These are phyloP conservation scores for Parascotia fuliginaria DNA, from an alignment of 2,888 invertebrate genomes.

Conservation along the genomic window DNA sequence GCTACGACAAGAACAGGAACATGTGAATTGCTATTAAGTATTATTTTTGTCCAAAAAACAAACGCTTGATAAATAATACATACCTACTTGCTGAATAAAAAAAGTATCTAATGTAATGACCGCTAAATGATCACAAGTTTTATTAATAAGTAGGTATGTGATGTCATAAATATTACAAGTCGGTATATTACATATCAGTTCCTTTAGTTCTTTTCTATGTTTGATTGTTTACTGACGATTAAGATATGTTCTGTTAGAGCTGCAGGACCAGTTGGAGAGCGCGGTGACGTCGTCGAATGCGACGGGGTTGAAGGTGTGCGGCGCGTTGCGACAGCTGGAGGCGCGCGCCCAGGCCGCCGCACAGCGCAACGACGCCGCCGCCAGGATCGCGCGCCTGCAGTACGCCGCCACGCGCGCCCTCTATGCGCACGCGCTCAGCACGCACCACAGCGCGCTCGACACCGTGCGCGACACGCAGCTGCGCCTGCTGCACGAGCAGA, in stretches of 20 bases:
- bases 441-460: slow-evolving; percentile 83
- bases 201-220: too few species aligned
- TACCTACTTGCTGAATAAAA: too few species aligned
- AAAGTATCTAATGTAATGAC: too few species aligned
- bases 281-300: slow-evolving; percentile 82
- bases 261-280: slow-evolving; percentile 87
- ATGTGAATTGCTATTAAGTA: too few species aligned
- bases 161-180: too few species aligned
- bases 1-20: too few species aligned
- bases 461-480: slow-evolving; percentile 82
- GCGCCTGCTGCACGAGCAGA: slow-evolving; percentile 83
- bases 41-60: too few species aligned
- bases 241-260: slow-evolving; percentile 61
- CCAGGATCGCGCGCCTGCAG: slow-evolving; percentile 80
- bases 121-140: too few species aligned
- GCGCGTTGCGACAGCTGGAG: slow-evolving; percentile 82
- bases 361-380: slow-evolving; percentile 59
- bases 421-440: slow-evolving; percentile 77
- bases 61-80: too few species aligned
- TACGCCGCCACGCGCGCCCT: slow-evolving; percentile 77
- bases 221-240: too few species aligned
- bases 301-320: slow-evolving; percentile 80
- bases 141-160: too few species aligned
- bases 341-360: slow-evolving; percentile 47
- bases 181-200: too few species aligned